Conservation (phyloP, 2,113 vertebrate species). For the Leuciscus idus region DNA sequence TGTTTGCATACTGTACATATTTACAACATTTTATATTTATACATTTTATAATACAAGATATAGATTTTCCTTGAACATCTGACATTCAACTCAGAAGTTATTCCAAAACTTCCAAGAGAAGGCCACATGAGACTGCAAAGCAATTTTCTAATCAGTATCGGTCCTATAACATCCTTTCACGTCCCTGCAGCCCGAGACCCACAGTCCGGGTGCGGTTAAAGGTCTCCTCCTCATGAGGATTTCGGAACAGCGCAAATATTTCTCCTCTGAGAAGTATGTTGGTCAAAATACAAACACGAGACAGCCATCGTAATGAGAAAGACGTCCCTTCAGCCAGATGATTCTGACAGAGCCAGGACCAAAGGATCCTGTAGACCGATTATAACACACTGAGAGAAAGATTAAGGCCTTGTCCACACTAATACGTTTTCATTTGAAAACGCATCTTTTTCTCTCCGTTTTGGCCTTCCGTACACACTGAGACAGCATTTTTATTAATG, state of each 20-base stretch:
- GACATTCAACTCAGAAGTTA: conserved; percentile 18
- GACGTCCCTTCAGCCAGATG: conserved; percentile 29
- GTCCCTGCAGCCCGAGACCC: conserved; percentile 11
- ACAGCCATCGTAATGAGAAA: conserved; percentile 25
- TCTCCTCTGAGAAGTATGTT: conserved; percentile 5
- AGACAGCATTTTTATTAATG: too few relatives aligned
- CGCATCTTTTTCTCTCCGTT: too few relatives aligned
- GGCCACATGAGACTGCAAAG: conserved; percentile 25
- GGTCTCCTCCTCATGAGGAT: conserved; percentile 24
- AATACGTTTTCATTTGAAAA: too few relatives aligned
- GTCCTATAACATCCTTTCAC: conserved; percentile 3
- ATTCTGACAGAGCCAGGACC: conserved; percentile 39
- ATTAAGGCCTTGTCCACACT: background rate
- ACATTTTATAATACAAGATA: background rate
- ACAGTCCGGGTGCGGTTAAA: background rate
- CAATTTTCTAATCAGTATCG: conserved; percentile 26
- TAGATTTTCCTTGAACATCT: conserved; percentile 11
- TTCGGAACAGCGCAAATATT: conserved; percentile 21
- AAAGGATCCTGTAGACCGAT: background rate
- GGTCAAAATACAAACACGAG: conserved; percentile 31
- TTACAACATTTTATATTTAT: background rate
- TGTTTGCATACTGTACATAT: background rate
- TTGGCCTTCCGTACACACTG: too few relatives aligned
- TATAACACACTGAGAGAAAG: background rate
- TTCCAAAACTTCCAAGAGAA: conserved; percentile 14